Base-by-base conservation (phyloP, 1,140 invertebrate species). In the Neodiprion pinetum region DNA sequence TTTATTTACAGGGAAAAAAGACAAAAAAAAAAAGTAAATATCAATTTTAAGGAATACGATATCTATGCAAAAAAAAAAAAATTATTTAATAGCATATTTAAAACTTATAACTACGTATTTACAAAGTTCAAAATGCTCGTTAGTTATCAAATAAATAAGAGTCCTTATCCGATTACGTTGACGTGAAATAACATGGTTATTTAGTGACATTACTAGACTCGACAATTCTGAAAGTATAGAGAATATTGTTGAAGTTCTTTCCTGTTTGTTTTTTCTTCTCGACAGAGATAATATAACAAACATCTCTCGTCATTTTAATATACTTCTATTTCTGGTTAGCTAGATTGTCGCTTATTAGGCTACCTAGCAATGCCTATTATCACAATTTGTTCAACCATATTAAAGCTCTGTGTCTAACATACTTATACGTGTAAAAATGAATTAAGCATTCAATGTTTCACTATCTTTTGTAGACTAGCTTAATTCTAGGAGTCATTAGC, bases 1-100 rank as follows among this genome's bases (percentile, higher is more conserved):
- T 75, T 80, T 77, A 68, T 80, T 75, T 70, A 76, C 76, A 40
- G 77, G 72, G 47, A 48, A 48, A 23, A 47, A 50, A 48, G 49
- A 75, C 11, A 1, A 73, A 53, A 61, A 61, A 17, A 70, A 9
- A 72, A 71, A 28, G 10, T 48, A 67, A 17, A 48, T 48, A 53
- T 21, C 66, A 14, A 17, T 61, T 61, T 61, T 61, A 61, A 61
- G 28, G 28, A 5, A 40, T 40, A 40, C 28, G 28, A 40, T 40
- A 40, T 40, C 28, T 40, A 40, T 40, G 28, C 28, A 5, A 40
- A 40, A 40, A 40, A 40, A 28, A 28, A 40, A 40, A 40, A 40
- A 40, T 40, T 40, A 40, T 40, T 40, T 40, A 40, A 40, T 5
- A 40, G 28, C 28, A 40, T 40, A 40, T 40, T 40, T 40, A 5